Conservation (phyloP, 1,140 invertebrate genomes). For the Procambarus clarkii region DNA sequence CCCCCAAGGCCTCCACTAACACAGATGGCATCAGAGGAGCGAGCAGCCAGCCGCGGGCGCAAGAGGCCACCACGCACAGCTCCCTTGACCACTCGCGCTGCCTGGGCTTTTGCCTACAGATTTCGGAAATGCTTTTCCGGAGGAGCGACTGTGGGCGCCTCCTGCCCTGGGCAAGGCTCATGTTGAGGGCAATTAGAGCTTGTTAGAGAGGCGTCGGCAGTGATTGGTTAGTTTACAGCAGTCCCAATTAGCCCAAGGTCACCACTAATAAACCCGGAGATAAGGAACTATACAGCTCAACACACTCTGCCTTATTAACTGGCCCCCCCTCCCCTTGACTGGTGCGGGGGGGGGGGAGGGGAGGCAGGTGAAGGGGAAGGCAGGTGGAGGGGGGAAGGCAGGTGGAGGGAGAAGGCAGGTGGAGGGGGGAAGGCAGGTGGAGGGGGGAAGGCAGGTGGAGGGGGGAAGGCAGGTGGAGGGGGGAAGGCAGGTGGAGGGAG, state of each 20-base stretch:
- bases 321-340: neutral
- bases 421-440: neutral
- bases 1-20: too few species aligned
- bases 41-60: too few species aligned
- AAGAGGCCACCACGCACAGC: too few species aligned
- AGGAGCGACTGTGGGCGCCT: too few species aligned
- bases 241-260: neutral
- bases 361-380: neutral
- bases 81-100: too few species aligned
- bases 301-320: neutral
- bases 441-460: neutral
- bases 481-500: too few species aligned
- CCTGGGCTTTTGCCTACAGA: too few species aligned
- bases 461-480: neutral
- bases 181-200: neutral
- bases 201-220: constrained; percentile 6
- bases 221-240: constrained; percentile 9
- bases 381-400: too few species aligned
- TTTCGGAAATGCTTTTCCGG: too few species aligned
- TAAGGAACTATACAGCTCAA: neutral
- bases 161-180: neutral
- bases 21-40: too few species aligned
- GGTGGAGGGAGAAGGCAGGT: too few species aligned
- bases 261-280: neutral
- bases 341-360: neutral